These are phyloP conservation scores for Limnothrissa miodon DNA, from an alignment of 2,113 vertebrate species.

Conservation along the genomic window DNA sequence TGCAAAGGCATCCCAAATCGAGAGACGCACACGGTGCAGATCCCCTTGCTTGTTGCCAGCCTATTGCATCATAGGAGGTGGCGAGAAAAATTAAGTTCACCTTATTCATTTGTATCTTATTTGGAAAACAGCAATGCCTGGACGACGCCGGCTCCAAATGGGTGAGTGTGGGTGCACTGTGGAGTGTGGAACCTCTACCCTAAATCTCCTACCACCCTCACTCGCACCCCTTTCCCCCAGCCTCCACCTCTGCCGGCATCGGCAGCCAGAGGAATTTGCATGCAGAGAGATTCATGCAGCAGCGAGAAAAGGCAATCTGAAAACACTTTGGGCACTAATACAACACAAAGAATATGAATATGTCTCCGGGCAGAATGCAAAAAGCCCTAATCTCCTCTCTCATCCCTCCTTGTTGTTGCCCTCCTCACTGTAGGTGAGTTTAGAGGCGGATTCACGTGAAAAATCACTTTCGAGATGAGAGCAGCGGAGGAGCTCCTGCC, in stretches of 20 bases:
- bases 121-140: constrained; percentile 48
- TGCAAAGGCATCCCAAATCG: constrained; percentile 49
- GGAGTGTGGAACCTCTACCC: not conserved
- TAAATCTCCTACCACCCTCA: no score
- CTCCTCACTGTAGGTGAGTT: constrained; percentile 32
- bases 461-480: constrained; percentile 33
- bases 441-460: constrained; percentile 40
- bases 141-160: constrained; percentile 39
- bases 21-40: constrained; percentile 27
- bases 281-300: constrained; percentile 31
- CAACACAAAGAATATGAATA: not conserved
- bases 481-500: constrained; percentile 10
- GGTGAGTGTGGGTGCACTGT: constrained; percentile 39
- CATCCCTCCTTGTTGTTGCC: constrained; percentile 20
- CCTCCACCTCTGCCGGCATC: not conserved
- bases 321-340: constrained; percentile 39
- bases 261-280: constrained; percentile 35
- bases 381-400: constrained; percentile 36
- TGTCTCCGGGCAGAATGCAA: constrained; percentile 35
- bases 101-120: constrained; percentile 52
- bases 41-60: constrained; percentile 47
- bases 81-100: constrained; percentile 60
- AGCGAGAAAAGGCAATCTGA: constrained; percentile 47
- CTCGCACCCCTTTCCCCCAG: no score
- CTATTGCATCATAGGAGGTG: constrained; percentile 40